Base-by-base conservation (phyloP, 2,888 invertebrate species). In the Julus scanicus region DNA sequence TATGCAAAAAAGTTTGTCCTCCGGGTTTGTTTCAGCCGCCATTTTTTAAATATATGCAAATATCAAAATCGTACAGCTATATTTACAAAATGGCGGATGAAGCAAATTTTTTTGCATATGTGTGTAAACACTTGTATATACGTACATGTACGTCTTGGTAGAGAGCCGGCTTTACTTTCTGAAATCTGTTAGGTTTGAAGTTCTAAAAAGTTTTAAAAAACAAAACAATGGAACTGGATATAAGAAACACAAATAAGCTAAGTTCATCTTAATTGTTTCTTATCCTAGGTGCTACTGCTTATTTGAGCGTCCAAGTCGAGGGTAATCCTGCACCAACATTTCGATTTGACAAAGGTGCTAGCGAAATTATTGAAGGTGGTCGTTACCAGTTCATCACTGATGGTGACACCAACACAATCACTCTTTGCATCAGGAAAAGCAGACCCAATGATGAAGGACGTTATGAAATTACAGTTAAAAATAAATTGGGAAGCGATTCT, bases 361-460 rank as follows among this genome's bases (percentile, higher is more conserved):
- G 96, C 49, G 97, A 98, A 93, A 96, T 98, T 91, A 95, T 97
- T 91, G 98, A 98, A 93, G 97, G 98, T 90, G 99, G 99, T 90
- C 95, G 98, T 89, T 98, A 97, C 93, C 98, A 98, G 92, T 96
- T 97, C 92, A 94, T 97, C 91, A 98, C 99, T 71, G 99, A 99
- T 93, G 97, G 98, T 86, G 97, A 98, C 91, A 96, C 95, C 89
- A 98, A 97, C 92, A 95, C 96, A 89, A 96, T 99, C 91, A 97
- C 98, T 80, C 94, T 99, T 89, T 97, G 98, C 92, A 97, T 99
- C 94, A 95, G 97, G 91, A 99, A 99, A 94, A 95, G 97, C 90
- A 98, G 98, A 92, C 97, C 98, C 86, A 97, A 97, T 91, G 99
- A 99, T 95, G 99, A 99, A 93, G 98, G 97, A 88, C 97, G 96